Base-by-base conservation (phyloP, 2,797 vertebrate genomes). In the Oreochromis mossambicus region DNA sequence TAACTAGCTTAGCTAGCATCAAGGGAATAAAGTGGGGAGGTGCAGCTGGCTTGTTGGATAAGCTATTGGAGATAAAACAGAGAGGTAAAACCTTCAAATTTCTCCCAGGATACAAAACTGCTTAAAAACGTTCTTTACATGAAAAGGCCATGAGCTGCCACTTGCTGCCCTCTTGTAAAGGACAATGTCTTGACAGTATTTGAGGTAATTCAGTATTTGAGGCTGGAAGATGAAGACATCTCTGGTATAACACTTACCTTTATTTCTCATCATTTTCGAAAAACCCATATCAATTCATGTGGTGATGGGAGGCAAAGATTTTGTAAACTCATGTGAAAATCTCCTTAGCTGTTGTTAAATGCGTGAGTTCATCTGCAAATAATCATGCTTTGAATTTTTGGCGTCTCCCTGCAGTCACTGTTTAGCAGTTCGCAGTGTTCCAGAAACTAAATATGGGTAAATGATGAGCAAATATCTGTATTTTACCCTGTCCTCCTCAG, bases 221-320 rank as follows among this genome's bases (percentile, higher is more conserved):
- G 73, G 77, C 77, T 80, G 77, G 48, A 77, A 68, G 41, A 6
- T 78, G 43, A 88, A 80, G 80, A 87, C 81, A 87, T 84, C 58
- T 83, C 78, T 41, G 54, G 21, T 55, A 77, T 48, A 80, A 85
- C 79, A 85, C 73, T 81, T 58, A 63, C 58, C 81, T 84, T 82
- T 78, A 86, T 78, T 82, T 89, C 83, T 86, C 80, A 88, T 85
- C 66, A 15, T 26, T 78, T n/a, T 58, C 32, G 85, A 85, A 91
- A 21, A 78, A 50, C 8, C 3, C 13, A 83, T 79, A 77, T 66
- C 5, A 75, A 83, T 75, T 7, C 38, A 52, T 17, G 48, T 32
- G 55, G 32, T 19, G 66, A 46, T 58, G 32, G 46, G 9, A 91
- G 81, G 80, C 36, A 43, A 82, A 48, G 78, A 7, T 48, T 73